phyloP scores from a whole-genome alignment of 2,113 vertebrate genomes.

The Silurus meridionalis region DNA sequence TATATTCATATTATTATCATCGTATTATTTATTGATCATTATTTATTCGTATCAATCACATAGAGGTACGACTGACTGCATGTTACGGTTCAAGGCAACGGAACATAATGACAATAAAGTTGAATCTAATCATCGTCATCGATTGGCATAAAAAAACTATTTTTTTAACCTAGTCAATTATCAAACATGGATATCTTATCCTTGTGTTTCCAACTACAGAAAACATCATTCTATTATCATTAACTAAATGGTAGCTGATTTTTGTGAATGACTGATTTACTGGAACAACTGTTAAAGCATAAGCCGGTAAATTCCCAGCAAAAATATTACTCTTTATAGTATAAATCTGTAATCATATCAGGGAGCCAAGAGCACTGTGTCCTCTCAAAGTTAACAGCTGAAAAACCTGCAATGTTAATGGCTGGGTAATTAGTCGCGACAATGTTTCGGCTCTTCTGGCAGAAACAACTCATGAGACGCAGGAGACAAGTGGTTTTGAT shows the following conservation, averaged over 20 bases:
- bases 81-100: too few relatives aligned
- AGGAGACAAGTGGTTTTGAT: not conserved
- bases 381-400: not conserved
- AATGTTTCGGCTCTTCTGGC: not conserved
- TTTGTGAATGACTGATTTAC: not conserved
- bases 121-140: too few relatives aligned
- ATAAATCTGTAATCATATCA: not conserved
- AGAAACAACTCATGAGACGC: not conserved
- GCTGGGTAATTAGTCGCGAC: not conserved
- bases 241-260: not conserved
- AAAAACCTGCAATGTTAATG: not conserved
- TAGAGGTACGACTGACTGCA: too few relatives aligned
- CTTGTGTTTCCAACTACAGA: not conserved
- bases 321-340: not conserved
- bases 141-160: not conserved
- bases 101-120: too few relatives aligned
- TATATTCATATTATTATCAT: too few relatives aligned
- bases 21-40: too few relatives aligned
- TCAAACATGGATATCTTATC: not conserved
- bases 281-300: not conserved
- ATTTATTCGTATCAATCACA: too few relatives aligned
- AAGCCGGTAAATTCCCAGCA: not conserved
- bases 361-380: not conserved
- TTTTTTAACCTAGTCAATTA: not conserved
- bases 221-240: not conserved